Evolutionary conservation across 2,113 vertebrate species (phyloP), one percentile per base, ranked within the genome.

Genomic region (Meles meles): DNA sequence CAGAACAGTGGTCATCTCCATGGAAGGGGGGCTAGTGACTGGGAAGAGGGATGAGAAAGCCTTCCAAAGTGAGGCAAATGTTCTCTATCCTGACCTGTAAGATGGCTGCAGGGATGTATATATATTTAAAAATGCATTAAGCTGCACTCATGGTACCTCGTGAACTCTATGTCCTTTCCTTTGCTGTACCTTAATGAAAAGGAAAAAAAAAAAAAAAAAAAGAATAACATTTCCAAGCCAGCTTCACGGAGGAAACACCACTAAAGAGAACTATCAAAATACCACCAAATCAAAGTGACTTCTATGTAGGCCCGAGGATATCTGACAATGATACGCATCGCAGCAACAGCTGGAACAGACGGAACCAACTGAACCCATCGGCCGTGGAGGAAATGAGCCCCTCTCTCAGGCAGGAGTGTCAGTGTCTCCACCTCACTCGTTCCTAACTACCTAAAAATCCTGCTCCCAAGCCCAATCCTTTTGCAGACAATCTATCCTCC

Each of bases 191-290:
- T 47, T 25, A 55, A 86, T 69, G 52, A 88, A 80, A 89, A 72
- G 42, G 10, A 13, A 8, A 39, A 39, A 52, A 15, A 52, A 59
- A 79, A 59, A 79, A 71, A 88, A 37, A 11, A 84, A 87, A 12
- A 55, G 6, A 94, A 77, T 29, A 49, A 86, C 84, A 84, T 29
- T 34, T 88, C 44, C 39, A 67, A 79, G 57, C 44, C 39, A 34
- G 15, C 4, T 76, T 88, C 80, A 79, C 67, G 94, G 82, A 90
- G 82, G 81, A 81, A 90, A 95, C 27, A 71, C 15, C 44, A 44
- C 34, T 61, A 63, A 79, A 37, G 59, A 77, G 67, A 94, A 47
- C 39, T 63, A 85, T 9, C 17, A 71, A 95, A 92, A 49, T n/a
- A 49, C 3, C 47, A 88, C 31, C 57, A 55, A 90, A 55, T 63